phyloP scores from a whole-genome alignment of 1,140 invertebrate genomes.

The Cydia pomonella region DNA sequence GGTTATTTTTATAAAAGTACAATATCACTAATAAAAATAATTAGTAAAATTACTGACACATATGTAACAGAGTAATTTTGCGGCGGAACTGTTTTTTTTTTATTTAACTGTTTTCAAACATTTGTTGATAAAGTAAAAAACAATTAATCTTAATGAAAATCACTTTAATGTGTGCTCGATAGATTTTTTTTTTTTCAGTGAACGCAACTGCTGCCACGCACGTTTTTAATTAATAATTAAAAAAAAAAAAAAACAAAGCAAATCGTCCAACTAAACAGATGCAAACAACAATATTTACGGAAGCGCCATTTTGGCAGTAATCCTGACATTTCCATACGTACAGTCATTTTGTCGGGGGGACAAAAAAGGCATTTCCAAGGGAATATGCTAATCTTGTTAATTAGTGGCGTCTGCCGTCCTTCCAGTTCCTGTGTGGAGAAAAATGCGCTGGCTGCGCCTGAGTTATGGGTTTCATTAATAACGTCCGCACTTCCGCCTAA shows the following conservation, averaged over 20 bases:
- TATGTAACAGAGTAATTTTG: too few relatives aligned
- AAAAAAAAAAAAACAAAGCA: neutral
- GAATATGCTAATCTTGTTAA: constrained; percentile 46
- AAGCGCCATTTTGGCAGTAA: constrained; percentile 9
- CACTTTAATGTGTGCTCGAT: too few relatives aligned
- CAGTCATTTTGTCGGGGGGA: constrained; percentile 5
- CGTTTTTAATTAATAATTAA: too few relatives aligned
- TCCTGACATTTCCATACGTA: constrained; percentile 25
- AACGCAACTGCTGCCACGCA: too few relatives aligned
- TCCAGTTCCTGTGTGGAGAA: constrained; percentile 58
- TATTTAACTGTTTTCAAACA: too few relatives aligned
- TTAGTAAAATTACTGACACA: too few relatives aligned
- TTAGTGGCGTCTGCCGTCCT: constrained; percentile 60
- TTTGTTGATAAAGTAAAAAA: too few relatives aligned
- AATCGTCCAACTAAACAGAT: neutral
- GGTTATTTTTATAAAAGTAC: too few relatives aligned
- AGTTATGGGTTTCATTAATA: constrained; percentile 75
- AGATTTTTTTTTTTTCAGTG: too few relatives aligned
- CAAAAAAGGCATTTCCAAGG: constrained; percentile 39
- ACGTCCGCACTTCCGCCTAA: constrained; percentile 69
- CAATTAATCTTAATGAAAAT: too few relatives aligned
- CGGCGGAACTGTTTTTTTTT: too few relatives aligned
- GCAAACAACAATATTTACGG: constrained; percentile 12
- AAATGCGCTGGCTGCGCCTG: constrained; percentile 65
- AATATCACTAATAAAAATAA: too few relatives aligned